phyloP scores from a whole-genome alignment of 2,113 vertebrate species.

The Calonectris borealis region DNA sequence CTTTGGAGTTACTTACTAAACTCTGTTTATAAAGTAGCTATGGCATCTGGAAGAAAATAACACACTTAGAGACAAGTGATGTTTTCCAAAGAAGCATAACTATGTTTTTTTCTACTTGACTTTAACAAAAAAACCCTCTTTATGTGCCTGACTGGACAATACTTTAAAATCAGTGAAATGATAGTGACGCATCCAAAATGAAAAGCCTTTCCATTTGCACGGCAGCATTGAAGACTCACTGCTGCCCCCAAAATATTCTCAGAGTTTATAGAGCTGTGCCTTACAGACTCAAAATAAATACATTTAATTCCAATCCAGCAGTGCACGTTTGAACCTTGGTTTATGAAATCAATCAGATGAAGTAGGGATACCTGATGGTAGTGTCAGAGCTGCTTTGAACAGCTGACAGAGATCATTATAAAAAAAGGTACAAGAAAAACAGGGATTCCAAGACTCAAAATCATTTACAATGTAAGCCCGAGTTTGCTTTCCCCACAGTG shows the following conservation, averaged over 20 bases:
- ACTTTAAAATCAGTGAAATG: background rate
- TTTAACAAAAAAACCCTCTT: background rate
- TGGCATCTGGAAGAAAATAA: conserved; percentile 7
- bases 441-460: conserved; percentile 12
- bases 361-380: conserved; percentile 45
- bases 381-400: conserved; percentile 29
- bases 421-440: background rate
- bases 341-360: background rate
- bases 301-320: conserved; percentile 37
- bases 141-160: conserved; percentile 3
- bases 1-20: background rate
- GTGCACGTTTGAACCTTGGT: background rate
- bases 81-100: background rate
- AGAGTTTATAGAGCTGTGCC: conserved; percentile 28
- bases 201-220: conserved; percentile 20
- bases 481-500: conserved; percentile 20
- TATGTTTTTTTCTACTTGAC: background rate
- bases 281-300: background rate
- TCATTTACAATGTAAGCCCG: background rate
- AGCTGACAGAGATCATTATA: background rate
- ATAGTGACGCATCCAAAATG: conserved; percentile 5
- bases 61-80: background rate
- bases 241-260: conserved; percentile 13
- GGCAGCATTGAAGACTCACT: background rate
- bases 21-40: background rate